Evolutionary conservation across 1,140 invertebrate species (phyloP).

Genomic region (Tetramorium alpestre): DNA sequence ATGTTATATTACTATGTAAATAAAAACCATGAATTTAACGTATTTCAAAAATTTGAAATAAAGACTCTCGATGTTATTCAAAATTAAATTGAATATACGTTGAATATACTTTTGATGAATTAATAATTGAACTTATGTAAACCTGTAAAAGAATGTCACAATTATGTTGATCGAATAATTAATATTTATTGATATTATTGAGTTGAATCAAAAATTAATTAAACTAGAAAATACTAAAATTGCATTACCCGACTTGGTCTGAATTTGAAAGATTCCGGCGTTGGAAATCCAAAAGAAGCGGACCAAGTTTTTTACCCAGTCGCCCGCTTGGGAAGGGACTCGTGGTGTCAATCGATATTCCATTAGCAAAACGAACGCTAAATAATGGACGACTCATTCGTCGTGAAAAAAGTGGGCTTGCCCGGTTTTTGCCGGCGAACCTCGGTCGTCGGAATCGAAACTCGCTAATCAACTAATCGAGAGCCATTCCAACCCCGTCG

Average conservation of each 20-base stretch:
- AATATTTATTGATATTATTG: neutral
- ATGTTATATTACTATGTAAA: neutral
- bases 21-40: neutral
- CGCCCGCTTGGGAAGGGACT: neutral
- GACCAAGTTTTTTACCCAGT: neutral
- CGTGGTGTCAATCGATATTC: slow-evolving; percentile 30
- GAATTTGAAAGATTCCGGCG: neutral
- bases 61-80: neutral
- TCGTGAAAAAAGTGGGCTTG: slow-evolving; percentile 28
- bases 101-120: neutral
- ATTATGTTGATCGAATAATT: neutral
- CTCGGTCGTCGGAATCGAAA: slow-evolving; percentile 17
- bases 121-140: neutral
- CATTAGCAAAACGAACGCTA: slow-evolving; percentile 28
- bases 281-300: neutral
- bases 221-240: neutral
- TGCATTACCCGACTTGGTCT: neutral
- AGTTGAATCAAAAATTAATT: neutral
- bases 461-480: slow-evolving; percentile 5
- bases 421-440: neutral
- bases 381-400: slow-evolving; percentile 40
- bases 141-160: neutral
- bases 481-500: slow-evolving; percentile 16
- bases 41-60: neutral
- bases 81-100: neutral